These are phyloP conservation scores for Lagopus muta DNA, from an alignment of 2,113 vertebrate genomes.

Conservation along the genomic window DNA sequence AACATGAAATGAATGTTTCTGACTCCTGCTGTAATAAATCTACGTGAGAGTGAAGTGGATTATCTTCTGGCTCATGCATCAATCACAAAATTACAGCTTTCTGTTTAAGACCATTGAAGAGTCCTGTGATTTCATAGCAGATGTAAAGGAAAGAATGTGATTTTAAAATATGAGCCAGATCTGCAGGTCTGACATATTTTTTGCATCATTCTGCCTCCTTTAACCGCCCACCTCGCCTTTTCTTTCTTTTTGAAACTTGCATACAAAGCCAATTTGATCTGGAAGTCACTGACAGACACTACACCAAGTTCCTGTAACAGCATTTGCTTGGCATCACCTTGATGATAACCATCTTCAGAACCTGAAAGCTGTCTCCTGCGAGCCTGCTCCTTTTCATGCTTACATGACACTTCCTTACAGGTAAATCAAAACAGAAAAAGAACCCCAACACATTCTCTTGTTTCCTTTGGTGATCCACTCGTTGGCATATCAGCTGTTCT, in stretches of 20 bases:
- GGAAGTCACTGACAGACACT: background rate
- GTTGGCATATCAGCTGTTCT: background rate
- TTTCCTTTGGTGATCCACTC: accelerated
- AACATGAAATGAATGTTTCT: background rate
- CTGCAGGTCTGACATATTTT: constrained; percentile 7
- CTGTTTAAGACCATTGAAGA: background rate
- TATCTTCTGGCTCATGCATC: background rate
- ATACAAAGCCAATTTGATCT: background rate
- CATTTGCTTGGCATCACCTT: background rate
- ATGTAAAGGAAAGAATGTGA: background rate
- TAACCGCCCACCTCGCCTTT: background rate
- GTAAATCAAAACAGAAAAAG: background rate
- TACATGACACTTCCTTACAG: background rate
- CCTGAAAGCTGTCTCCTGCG: background rate
- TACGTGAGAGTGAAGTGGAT: background rate
- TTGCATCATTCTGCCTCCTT: background rate
- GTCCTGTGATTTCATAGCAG: background rate
- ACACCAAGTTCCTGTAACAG: background rate
- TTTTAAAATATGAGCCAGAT: constrained; percentile 23
- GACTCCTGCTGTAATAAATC: background rate
- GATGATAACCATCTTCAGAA: accelerated
- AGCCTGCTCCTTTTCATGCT: accelerated
- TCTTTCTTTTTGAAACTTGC: background rate
- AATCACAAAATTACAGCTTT: constrained; percentile 2
- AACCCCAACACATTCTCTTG: accelerated